Conservation (phyloP, 1,140 invertebrate genomes). For the Antheraea mylitta region DNA sequence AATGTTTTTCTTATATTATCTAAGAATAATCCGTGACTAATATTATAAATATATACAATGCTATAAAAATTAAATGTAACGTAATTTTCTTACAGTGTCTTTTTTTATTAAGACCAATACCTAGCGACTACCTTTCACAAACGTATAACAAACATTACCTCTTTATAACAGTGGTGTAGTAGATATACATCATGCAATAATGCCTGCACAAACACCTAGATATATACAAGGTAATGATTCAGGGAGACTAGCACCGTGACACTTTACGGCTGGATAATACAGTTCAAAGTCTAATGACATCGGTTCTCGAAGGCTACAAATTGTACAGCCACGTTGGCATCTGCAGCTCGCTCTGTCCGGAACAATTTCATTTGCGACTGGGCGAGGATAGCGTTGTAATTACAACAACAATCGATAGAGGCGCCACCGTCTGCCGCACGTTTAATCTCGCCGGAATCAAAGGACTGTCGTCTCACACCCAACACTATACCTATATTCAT, state of each 20-base stretch:
- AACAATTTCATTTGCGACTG: constrained; percentile 79
- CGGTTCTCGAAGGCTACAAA: constrained; percentile 29
- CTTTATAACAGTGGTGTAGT: constrained; percentile 11
- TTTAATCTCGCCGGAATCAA: constrained; percentile 78
- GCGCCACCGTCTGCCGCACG: constrained; percentile 77
- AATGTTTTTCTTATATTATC: too few species aligned
- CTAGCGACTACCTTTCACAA: too few species aligned
- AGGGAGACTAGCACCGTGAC: constrained; percentile 12
- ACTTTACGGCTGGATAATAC: constrained; percentile 26
- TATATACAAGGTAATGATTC: constrained; percentile 7
- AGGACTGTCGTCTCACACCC: constrained; percentile 72
- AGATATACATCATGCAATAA: constrained; percentile 31
- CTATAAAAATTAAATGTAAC: too few species aligned
- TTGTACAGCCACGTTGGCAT: constrained; percentile 65
- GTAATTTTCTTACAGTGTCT: too few species aligned
- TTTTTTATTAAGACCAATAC: too few species aligned
- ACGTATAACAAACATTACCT: too few species aligned
- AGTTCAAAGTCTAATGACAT: constrained; percentile 39
- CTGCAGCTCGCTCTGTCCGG: constrained; percentile 70
- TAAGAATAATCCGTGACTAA: too few species aligned
- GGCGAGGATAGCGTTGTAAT: constrained; percentile 77
- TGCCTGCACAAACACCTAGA: constrained; percentile 18
- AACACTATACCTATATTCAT: not conserved
- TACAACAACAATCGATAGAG: constrained; percentile 78
- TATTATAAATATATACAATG: too few species aligned